Percentiles rank a stretch among this genome's conserved stretches.
Conservation (phyloP, 2,113 vertebrate genomes). For the Sclerurus mexicanus region DNA sequence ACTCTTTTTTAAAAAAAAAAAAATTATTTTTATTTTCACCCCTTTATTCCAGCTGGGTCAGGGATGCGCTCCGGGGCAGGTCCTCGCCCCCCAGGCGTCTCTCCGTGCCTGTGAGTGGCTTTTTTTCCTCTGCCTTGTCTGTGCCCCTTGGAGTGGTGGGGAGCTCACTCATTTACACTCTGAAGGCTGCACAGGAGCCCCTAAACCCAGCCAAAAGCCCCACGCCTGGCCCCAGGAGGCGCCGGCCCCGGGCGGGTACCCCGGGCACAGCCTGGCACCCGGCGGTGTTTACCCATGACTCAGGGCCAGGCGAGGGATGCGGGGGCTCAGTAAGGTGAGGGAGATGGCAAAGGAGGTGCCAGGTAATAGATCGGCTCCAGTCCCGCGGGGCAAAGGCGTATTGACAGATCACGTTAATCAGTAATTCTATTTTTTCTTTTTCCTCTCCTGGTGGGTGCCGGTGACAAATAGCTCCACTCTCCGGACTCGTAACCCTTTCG, state of each 20-base stretch:
- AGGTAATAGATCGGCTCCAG: constrained; percentile 51
- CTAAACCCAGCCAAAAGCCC: neutral
- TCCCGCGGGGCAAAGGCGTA: constrained; percentile 47
- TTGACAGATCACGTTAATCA: constrained; percentile 60
- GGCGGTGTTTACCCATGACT: constrained; percentile 60
- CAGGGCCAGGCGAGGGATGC: neutral
- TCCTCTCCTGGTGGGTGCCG: neutral
- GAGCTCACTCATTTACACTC: accelerated
- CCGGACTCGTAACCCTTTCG: neutral
- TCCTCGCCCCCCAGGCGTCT: accelerated
- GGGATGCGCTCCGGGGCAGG: neutral
- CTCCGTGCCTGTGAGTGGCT: too few relatives aligned
- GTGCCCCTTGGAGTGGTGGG: neutral
- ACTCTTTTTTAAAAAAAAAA: neutral
- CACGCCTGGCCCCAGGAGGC: constrained; percentile 3
- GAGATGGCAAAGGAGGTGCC: constrained; percentile 53
- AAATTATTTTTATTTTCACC: neutral
- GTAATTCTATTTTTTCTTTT: constrained; percentile 14
- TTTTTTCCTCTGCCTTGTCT: neutral
- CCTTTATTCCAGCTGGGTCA: too few relatives aligned
- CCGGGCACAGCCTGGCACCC: constrained; percentile 34
- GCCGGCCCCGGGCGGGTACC: constrained; percentile 16
- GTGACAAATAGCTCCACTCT: neutral
- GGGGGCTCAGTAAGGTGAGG: constrained; percentile 55
- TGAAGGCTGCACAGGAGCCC: neutral